A percentile compares a stretch with the other conserved stretches of the same genome.
Conservation (phyloP, 2,888 invertebrate genomes). For the Papilio protenor region DNA sequence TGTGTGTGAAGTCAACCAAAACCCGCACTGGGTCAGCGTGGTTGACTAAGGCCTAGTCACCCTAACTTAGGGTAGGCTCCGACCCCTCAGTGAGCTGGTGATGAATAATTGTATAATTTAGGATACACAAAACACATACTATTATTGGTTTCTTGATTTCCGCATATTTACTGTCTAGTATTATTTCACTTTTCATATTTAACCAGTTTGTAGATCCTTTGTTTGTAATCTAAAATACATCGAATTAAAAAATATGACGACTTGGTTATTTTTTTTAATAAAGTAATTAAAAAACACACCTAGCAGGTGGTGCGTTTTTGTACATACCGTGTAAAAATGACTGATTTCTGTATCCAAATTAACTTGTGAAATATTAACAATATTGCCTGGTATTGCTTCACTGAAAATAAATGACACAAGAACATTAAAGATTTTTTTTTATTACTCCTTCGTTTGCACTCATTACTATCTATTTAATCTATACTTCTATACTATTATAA, state of each 20-base stretch:
- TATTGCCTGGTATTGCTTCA: conserved; percentile 47
- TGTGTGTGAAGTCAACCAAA: too few relatives aligned
- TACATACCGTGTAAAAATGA: conserved; percentile 50
- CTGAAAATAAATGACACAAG: conserved; percentile 41
- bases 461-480: too few relatives aligned
- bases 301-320: not conserved
- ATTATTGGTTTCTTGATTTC: conserved; percentile 41
- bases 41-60: too few relatives aligned
- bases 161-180: conserved; percentile 37
- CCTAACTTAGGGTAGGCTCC: too few relatives aligned
- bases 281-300: not conserved
- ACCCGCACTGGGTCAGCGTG: too few relatives aligned
- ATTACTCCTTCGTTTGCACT: too few relatives aligned
- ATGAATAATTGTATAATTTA: too few relatives aligned
- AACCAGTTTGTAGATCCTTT: conserved; percentile 49
- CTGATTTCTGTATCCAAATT: conserved; percentile 41
- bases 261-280: not conserved
- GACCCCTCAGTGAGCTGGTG: too few relatives aligned
- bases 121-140: conserved; percentile 22
- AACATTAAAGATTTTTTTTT: not conserved
- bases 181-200: conserved; percentile 42
- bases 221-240: conserved; percentile 47
- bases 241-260: too few relatives aligned
- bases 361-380: conserved; percentile 42
- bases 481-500: too few relatives aligned